Conservation (phyloP, 1,140 invertebrate genomes). For the Planococcus citri region DNA sequence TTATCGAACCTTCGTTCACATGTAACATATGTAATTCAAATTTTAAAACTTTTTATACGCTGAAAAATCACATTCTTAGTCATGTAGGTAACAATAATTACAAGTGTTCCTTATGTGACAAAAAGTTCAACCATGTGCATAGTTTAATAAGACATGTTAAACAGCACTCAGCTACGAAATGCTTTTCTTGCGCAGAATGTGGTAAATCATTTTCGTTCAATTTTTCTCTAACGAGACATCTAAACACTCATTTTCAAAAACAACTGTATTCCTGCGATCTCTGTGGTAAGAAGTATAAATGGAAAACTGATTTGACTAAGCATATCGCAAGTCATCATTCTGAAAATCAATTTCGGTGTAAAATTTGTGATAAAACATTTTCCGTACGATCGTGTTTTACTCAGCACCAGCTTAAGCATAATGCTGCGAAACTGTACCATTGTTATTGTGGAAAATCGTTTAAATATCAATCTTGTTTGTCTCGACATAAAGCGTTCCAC, state of each 20-base stretch:
- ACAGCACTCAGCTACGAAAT: neutral
- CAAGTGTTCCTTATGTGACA: neutral
- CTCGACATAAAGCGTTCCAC: neutral
- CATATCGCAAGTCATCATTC: neutral
- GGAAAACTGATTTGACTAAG: neutral
- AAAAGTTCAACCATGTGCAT: neutral
- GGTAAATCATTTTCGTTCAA: neutral
- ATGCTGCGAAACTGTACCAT: neutral
- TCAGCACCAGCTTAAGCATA: neutral
- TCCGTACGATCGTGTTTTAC: neutral
- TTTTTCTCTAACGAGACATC: neutral
- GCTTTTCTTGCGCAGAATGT: neutral
- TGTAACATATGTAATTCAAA: neutral
- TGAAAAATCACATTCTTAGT: neutral
- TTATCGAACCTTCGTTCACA: neutral
- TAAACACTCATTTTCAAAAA: neutral
- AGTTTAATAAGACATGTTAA: neutral
- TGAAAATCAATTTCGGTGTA: neutral
- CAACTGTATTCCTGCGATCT: neutral
- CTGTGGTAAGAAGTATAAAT: neutral
- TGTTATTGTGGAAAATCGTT: neutral
- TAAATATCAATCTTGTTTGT: neutral
- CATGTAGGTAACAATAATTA: neutral
- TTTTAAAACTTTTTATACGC: neutral
- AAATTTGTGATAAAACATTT: neutral